Evolutionary conservation across 2,888 invertebrate genomes (phyloP), one percentile per base, ranked within the genome.

Genomic region (Heliconius cydno): DNA sequence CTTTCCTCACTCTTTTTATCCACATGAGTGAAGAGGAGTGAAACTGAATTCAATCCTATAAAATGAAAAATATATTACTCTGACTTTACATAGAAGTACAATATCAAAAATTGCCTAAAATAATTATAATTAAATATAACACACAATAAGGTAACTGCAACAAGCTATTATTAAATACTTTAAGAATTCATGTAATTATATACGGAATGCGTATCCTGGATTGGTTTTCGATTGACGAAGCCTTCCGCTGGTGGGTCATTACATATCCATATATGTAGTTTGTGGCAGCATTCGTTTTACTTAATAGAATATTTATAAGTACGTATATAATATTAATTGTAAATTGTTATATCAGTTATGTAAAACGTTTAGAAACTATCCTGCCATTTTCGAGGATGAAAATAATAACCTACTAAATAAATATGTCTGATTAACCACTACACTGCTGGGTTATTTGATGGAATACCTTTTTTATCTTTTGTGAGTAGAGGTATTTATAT

Each of bases 151-250:
- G 9, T 19, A 70, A 13, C 19, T 19, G 25, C 19, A 70, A 41
- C 25, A 38, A n/a, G 6, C 13, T 13, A 41, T 25, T 57, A 57
- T 30, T 57, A 25, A 15, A 15, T 22, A 52, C 22, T 30, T 12
- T n/a, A 72, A 57, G 30, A 72, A 70, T 70, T 46, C 57, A 72
- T 10, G 72, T 72, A 72, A 52, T 52, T 52, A 30, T 30, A 65
- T 25, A 65, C 74, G 25, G 65, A 28, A 68, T 34, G 25, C 72
- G 65, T 72, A 72, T 78, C 72, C 77, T 78, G 34, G 46, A 41
- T 63, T 38, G 0, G 38, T 10, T 52, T 72, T 15, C 34, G 66
- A 71, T 72, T 78, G 77, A 78, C 77, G 25, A 78, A 78, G 34
- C 34, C 77, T 63, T 78, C 77, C 72, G 77, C 52, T 72, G n/a